Base-by-base conservation (phyloP, 1,140 invertebrate genomes). In the Acyrthosiphon pisum region DNA sequence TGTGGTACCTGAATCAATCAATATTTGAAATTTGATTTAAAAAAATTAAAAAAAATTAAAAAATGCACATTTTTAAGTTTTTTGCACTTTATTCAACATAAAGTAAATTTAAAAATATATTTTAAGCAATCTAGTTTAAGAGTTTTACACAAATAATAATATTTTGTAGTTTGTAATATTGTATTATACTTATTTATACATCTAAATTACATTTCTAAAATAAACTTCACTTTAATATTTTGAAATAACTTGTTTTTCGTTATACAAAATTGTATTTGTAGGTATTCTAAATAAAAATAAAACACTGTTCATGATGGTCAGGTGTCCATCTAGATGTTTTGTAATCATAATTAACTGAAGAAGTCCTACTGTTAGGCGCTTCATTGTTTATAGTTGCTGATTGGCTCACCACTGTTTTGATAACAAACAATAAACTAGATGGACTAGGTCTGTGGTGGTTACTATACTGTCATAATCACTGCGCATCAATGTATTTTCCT, bases 341-440 rank as follows among this genome's bases (percentile, higher is more conserved):
- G 35, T 91, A 48, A 76, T 91, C 90, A 23, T 91, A 50, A 26
- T n/a, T 46, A 20, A 46, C 60, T 46, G 68, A 91, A 11, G 90
- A 48, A 44, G 90, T 83, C 7, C n/a, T n/a, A n/a, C 30, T 48
- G 44, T 48, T 48, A 18, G 56, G 18, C 4, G 56, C 1, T 41
- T n/a, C 37, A 41, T 41, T 41, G 3, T n/a, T n/a, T n/a, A n/a
- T n/a, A 41, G 37, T 41, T 41, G 37, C 37, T 41, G 37, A 41
- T 41, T 41, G 37, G 37, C 37, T 41, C 37, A 41, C 37, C 3
- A 41, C 37, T 41, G 37, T 1, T 41, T 41, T 3, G 37, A 41
- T 3, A 41, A 41, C 37, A 41, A 41, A 41, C 3, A 2, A 41
- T 41, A 41, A 41, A 41, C 37, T 41, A 41, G 37, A 41, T 1